Base-by-base conservation (phyloP, 2,888 invertebrate species). In the Epinotia bilunana region DNA sequence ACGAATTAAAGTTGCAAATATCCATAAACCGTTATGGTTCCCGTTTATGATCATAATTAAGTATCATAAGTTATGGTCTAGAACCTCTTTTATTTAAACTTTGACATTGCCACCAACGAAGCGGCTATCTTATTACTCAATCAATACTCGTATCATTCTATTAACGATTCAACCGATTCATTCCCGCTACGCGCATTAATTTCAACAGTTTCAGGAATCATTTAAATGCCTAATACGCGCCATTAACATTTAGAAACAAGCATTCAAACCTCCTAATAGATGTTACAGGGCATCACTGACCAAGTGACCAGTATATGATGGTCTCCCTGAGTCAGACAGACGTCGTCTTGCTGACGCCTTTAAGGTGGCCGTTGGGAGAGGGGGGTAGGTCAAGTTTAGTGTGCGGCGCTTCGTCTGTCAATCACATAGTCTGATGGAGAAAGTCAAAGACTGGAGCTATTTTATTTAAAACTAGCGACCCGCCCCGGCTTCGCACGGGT, bases 171-270 rank as follows among this genome's bases (percentile, higher is more conserved):
- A 28, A 84, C 81, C 81, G 82, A 84, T 85, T 85, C 84, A 88
- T 87, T 86, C 86, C 83, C 81, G 78, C 80, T 83, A 81, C 79
- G 80, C 80, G 79, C 78, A 86, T 84, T 82, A 87, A 87, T 88
- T 88, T 86, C 87, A 88, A 88, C 88, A 90, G 90, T 91, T 91
- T 86, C 87, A 81, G 87, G 92, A 91, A 93, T 87, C 87, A 90
- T 89, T 90, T 92, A 89, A 90, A 92, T 89, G 84, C 87, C 83
- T 88, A 88, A 91, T 91, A 86, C 84, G 84, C 83, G 81, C 83
- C 79, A 89, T 87, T 89, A 85, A 86, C 90, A 92, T 91, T 89
- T 84, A 80, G 85, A 84, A 84, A 86, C 86, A 85, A 87, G 85
- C 84, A 28, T 83, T 87, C 83, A 83, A 85, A 87, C 83, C 83